Evolutionary conservation across 1,140 invertebrate species (phyloP).

Genomic region (Hirudo medicinalis): DNA sequence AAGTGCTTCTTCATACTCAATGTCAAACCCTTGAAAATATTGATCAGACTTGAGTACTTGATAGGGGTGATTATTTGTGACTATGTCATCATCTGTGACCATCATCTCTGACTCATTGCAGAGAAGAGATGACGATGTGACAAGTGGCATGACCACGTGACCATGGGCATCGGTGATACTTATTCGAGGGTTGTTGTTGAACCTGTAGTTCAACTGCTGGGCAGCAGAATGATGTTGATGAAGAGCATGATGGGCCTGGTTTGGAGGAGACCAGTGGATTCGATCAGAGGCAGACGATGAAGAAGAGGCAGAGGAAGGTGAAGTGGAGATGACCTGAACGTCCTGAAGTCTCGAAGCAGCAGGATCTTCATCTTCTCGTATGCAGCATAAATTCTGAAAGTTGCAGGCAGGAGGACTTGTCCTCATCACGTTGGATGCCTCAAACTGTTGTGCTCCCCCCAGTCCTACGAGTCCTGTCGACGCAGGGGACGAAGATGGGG

Average conservation of each 20-base stretch:
- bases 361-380: background rate
- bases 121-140: background rate
- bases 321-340: background rate
- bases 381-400: slow-evolving; percentile 2
- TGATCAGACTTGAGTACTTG: background rate
- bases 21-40: background rate
- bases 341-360: background rate
- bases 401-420: slow-evolving; percentile 1
- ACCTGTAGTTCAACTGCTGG: background rate
- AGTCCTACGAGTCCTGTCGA: background rate
- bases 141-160: slow-evolving; percentile 41
- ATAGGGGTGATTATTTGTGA: slow-evolving; percentile 28
- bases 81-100: slow-evolving; percentile 60
- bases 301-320: background rate
- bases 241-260: background rate
- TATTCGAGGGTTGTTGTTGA: slow-evolving; percentile 56
- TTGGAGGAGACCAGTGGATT: background rate
- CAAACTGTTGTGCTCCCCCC: too few species aligned
- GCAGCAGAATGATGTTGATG: background rate
- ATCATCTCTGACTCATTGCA: slow-evolving; percentile 39
- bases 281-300: background rate
- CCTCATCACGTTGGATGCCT: background rate
- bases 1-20: background rate
- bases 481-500: background rate
- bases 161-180: slow-evolving; percentile 65